Percentiles rank a stretch among this genome's conserved stretches.
Conservation (phyloP, 2,113 vertebrate genomes). For the Panthera uncia region DNA sequence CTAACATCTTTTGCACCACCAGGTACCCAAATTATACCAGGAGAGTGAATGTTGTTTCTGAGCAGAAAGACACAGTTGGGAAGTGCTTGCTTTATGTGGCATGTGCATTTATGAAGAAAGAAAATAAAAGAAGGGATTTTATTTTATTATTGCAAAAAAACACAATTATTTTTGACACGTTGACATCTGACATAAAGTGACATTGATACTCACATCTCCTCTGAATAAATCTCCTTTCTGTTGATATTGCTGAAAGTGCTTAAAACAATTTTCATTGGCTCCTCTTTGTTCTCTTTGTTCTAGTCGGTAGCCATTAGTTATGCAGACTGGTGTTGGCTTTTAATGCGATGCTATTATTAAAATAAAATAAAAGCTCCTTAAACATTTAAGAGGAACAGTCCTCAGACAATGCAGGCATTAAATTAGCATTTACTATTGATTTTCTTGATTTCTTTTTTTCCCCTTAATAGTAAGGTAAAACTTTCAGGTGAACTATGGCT, state of each 20-base stretch:
- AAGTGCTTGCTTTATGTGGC: conserved; percentile 11
- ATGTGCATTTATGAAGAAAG: conserved; percentile 39
- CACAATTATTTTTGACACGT: conserved; percentile 59
- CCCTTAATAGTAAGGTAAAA: not conserved
- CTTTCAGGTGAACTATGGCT: not conserved
- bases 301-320: not conserved
- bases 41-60: not conserved
- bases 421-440: not conserved
- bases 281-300: conserved; percentile 34
- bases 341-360: conserved; percentile 27
- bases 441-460: not conserved
- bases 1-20: not conserved
- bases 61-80: not conserved
- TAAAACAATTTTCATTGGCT: conserved; percentile 12
- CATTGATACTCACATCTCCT: conserved; percentile 26
- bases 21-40: not conserved
- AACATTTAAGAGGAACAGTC: not conserved
- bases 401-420: not conserved
- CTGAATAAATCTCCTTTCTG: conserved; percentile 36
- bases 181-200: conserved; percentile 58
- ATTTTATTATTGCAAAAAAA: conserved; percentile 55
- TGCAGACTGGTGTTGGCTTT: conserved; percentile 25
- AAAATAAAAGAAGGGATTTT: conserved; percentile 38
- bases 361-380: conserved; percentile 19
- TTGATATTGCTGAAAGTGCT: conserved; percentile 6